Conservation (phyloP, 2,888 invertebrate species). For the Elgonia sp. region DNA sequence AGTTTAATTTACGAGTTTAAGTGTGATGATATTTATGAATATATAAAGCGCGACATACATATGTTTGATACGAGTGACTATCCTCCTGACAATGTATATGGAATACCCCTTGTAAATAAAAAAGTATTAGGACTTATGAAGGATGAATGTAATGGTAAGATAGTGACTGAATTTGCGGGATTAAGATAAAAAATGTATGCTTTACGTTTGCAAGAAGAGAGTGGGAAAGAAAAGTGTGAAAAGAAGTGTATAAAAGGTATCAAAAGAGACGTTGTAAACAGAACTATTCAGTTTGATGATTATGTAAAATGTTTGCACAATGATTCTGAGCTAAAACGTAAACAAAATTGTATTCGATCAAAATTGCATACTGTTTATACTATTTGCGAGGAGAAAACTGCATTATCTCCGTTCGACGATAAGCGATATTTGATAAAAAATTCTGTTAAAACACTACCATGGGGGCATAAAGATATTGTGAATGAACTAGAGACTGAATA, state of each 20-base stretch:
- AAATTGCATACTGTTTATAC: no score
- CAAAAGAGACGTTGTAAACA: neutral
- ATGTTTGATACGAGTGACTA: no score
- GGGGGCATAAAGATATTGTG: no score
- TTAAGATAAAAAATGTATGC: neutral
- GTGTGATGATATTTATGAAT: neutral
- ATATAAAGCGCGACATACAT: no score
- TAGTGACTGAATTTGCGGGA: neutral
- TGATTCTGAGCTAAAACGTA: no score
- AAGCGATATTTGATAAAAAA: neutral
- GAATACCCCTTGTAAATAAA: no score
- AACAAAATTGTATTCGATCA: no score
- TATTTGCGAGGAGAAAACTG: neutral
- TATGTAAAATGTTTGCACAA: neutral
- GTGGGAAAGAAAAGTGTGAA: no score
- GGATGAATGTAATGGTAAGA: neutral
- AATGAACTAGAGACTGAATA: no score
- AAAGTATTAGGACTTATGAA: neutral
- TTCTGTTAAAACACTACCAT: neutral
- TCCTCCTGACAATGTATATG: no score
- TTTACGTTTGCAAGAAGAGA: neutral
- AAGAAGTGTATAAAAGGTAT: no score
- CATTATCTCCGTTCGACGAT: neutral
- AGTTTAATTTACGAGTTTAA: neutral
- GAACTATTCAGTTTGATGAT: neutral